Conservation (phyloP, 2,888 invertebrate species). For the Morinoia aosen region DNA sequence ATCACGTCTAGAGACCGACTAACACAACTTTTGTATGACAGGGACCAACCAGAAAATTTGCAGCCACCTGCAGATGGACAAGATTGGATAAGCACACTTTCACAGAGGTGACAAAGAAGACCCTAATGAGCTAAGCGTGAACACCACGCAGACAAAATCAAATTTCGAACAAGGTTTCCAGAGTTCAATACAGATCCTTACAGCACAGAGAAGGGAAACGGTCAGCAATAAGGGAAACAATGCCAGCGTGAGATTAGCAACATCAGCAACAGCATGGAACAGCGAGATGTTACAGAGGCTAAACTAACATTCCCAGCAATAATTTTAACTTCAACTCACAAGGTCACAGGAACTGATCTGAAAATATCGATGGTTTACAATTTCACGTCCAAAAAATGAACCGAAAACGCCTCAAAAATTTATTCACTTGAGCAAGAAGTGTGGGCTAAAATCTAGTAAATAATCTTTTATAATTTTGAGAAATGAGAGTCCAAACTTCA, state of each 20-base stretch:
- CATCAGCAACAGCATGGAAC: conserved; percentile 33
- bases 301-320: conserved; percentile 31
- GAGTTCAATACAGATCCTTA: neutral
- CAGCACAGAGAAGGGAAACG: conserved; percentile 6
- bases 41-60: neutral
- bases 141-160: neutral
- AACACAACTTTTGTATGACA: neutral
- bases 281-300: conserved; percentile 21
- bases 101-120: neutral
- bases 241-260: neutral
- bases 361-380: neutral
- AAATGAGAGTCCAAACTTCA: neutral
- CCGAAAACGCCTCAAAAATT: neutral
- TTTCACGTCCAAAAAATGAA: neutral
- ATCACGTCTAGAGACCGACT: neutral
- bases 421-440: neutral
- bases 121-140: neutral
- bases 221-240: neutral
- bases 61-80: neutral
- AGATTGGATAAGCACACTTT: neutral
- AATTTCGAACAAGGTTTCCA: neutral
- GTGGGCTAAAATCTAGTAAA: neutral
- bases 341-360: neutral
- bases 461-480: neutral
- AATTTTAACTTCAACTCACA: neutral